Base-by-base conservation (phyloP, 2,888 invertebrate genomes). In the Andrena hattorfiana region DNA sequence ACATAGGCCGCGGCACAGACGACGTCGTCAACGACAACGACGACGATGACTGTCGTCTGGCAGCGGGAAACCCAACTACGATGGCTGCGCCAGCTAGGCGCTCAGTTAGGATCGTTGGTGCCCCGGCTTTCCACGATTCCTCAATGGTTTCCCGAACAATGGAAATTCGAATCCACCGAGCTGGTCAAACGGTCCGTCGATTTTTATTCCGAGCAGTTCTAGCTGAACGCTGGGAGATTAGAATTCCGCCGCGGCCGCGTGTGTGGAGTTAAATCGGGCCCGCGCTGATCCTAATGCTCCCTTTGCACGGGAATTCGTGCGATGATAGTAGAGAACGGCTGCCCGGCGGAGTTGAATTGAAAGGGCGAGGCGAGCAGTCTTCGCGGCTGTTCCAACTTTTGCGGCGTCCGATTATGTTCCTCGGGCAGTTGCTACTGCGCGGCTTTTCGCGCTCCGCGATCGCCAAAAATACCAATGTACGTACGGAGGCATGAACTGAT, bases 91-190 rank as follows among this genome's bases (percentile, higher is more conserved):
- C 56, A 10, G 23, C 10, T 10, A 10, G 8, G 26, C 56, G 8
- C 20, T 23, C 20, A 10, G 20, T 20, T 8, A 2, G 54, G 8
- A 54, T 54, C 20, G 20, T 54, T 1, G 28, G 68, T 16, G 23
- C 60, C 20, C 69, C 64, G 66, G 63, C 35, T 83, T 80, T 77
- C 74, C 66, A 60, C 72, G 32, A 77, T 77, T 73, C 69, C 66
- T 64, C 69, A 60, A 77, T 70, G 69, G 71, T 83, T 71, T 75
- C 76, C 32, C 64, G 78, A 66, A 77, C 81, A 83, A 86, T 83
- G 85, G 80, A 68, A 77, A 83, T 82, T 77, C 70, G 78, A 81
- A 73, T 79, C 71, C 64, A 60, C 32, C 10, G 66, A 62, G 73
- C 70, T 69, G 75, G 71, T 51, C 66, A 72, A 76, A 83, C 69